Percentiles rank a stretch among this genome's conserved stretches.
Evolutionary conservation across 1,140 invertebrate genomes (phyloP).

Genomic region (Phymastichus coffea): DNA sequence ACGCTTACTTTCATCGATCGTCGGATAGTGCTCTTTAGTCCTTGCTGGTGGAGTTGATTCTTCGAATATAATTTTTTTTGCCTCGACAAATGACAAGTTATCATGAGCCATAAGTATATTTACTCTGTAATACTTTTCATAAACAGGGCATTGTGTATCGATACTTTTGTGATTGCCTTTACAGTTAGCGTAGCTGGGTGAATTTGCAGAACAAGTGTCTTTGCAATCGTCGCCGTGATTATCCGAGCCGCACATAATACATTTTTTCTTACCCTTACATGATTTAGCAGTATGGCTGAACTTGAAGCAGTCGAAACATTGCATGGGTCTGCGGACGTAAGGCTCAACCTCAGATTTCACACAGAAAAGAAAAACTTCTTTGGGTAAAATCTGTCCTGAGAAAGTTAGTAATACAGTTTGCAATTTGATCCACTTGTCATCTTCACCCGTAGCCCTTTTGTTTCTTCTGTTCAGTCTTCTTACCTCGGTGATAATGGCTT

Average conservation of each 20-base stretch:
- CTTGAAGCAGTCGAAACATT: slow-evolving; percentile 14
- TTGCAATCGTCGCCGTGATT: slow-evolving; percentile 17
- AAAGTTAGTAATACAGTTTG: slow-evolving; percentile 10
- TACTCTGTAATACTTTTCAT: slow-evolving; percentile 3
- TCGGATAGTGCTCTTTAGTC: not conserved
- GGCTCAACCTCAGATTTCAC: too few relatives aligned
- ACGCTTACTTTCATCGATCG: too few relatives aligned
- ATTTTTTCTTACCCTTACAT: slow-evolving; percentile 10
- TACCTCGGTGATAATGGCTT: not conserved
- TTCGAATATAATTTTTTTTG: slow-evolving; percentile 8
- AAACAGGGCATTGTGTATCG: not conserved
- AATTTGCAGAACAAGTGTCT: not conserved
- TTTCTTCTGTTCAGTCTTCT: slow-evolving; percentile 20
- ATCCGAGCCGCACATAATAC: too few relatives aligned
- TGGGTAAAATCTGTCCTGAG: too few relatives aligned
- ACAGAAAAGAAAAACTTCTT: too few relatives aligned
- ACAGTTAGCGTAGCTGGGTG: too few relatives aligned
- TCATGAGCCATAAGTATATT: slow-evolving; percentile 24
- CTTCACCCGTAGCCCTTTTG: not conserved
- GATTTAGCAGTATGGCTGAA: slow-evolving; percentile 20
- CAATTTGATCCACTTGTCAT: slow-evolving; percentile 23
- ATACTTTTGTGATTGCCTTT: slow-evolving; percentile 21
- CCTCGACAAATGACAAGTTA: slow-evolving; percentile 23
- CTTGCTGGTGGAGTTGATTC: not conserved
- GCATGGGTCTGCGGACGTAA: too few relatives aligned